phyloP scores from a whole-genome alignment of 2,888 invertebrate species.

The Ctenicera cuprea region DNA sequence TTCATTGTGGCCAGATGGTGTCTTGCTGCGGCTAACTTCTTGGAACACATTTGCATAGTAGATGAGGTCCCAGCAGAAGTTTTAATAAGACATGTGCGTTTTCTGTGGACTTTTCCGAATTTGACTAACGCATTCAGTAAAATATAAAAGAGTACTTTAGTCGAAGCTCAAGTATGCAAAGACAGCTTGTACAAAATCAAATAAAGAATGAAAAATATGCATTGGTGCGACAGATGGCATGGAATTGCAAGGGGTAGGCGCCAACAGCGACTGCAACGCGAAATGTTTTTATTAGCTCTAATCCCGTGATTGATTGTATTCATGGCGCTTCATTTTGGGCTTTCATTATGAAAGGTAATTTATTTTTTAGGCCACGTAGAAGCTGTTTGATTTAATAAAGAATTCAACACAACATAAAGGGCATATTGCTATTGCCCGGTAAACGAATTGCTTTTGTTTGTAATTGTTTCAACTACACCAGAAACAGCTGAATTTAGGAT shows the following conservation, averaged over 20 bases:
- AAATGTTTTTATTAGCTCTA: constrained; percentile 73
- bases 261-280: constrained; percentile 69
- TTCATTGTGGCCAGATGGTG: constrained; percentile 77
- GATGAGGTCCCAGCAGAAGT: constrained; percentile 66
- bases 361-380: constrained; percentile 51
- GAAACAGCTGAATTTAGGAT: no score
- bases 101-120: constrained; percentile 41
- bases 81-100: constrained; percentile 53
- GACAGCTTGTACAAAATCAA: constrained; percentile 61
- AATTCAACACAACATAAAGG: constrained; percentile 25
- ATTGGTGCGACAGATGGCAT: constrained; percentile 68
- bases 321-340: constrained; percentile 57
- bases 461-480: neutral
- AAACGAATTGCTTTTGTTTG: neutral
- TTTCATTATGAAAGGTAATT: constrained; percentile 56
- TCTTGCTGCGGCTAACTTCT: constrained; percentile 69
- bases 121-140: constrained; percentile 44
- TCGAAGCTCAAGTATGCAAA: constrained; percentile 50
- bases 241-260: constrained; percentile 69
- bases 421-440: constrained; percentile 2
- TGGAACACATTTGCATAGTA: constrained; percentile 72
- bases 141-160: constrained; percentile 44
- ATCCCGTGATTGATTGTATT: constrained; percentile 73
- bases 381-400: constrained; percentile 39
- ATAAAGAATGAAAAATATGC: constrained; percentile 72